Conservation (phyloP, 2,797 vertebrate genomes). For the Acrossocheilus fasciatus region DNA sequence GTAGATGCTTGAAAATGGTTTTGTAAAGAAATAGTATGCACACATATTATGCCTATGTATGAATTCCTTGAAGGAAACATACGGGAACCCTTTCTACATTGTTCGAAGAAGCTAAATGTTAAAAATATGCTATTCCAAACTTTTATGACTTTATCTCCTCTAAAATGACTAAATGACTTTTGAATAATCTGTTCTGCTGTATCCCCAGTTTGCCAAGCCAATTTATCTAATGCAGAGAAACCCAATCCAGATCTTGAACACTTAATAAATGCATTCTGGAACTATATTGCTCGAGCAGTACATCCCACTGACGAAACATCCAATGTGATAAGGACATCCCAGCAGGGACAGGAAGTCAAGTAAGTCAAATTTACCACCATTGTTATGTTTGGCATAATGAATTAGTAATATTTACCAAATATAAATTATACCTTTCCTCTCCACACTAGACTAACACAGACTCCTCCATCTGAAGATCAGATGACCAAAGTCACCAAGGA, state of each 20-base stretch:
- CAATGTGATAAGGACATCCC: constrained; percentile 76
- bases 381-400: not conserved
- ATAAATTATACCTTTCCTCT: not conserved
- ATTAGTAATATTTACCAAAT: not conserved
- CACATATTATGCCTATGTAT: not conserved
- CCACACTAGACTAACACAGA: not conserved
- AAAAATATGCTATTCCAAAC: not conserved
- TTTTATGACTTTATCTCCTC: not conserved
- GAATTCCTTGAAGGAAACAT: not conserved
- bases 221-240: constrained; percentile 76
- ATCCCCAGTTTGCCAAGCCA: constrained; percentile 75
- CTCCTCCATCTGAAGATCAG: constrained; percentile 59
- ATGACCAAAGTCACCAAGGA: constrained; percentile 53
- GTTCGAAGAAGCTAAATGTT: not conserved
- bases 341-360: constrained; percentile 80
- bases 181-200: not conserved
- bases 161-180: not conserved
- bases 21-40: not conserved
- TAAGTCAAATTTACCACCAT: constrained; percentile 63
- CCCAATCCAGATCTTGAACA: constrained; percentile 78
- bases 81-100: not conserved
- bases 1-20: not conserved
- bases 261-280: constrained; percentile 80
- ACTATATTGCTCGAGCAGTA: constrained; percentile 77
- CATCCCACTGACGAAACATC: constrained; percentile 78